Evolutionary conservation across 2,797 vertebrate genomes (phyloP), one percentile per base, ranked within the genome.

Genomic region (Distichodus sexfasciatus): DNA sequence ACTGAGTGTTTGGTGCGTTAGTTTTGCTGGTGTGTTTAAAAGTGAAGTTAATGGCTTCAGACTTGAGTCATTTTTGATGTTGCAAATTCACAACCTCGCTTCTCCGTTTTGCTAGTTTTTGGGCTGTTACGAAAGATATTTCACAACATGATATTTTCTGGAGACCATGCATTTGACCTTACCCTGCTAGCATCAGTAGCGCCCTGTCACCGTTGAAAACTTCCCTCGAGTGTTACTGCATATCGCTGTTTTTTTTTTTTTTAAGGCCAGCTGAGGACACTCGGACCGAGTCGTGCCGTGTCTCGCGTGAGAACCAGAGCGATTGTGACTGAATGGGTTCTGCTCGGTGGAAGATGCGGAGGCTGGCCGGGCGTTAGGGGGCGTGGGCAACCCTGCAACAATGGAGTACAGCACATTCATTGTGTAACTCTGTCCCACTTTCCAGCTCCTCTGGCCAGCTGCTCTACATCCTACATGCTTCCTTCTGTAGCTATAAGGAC

Each of bases 361-460:
- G 29, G 21, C 14, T 8, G 23, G 44, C n/a, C 24, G 46, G 59
- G 50, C 46, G 64, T 74, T 77, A 71, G 17, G 57, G 35, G 40
- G 69, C n/a, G 53, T 19, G 21, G 51, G 63, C 28, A 12, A 29
- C 29, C 26, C 35, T 48, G 70, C 40, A 53, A 71, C 51, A 71
- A 58, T 63, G 65, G 31, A 47, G n/a, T n/a, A n/a, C n/a, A 6
- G n/a, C 51, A 53, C n/a, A 46, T 64, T 36, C 55, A 8, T 69
- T 69, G 55, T 50, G 24, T 38, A 69, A 69, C 40, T 57, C 15
- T 15, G 8, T n/a, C 31, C 71, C 50, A 26, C 29, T 69, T 47
- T 63, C 58, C 12, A 31, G 38, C 29, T 23, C 24, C 40, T 35
- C 12, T 41, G 36, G 36, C 17, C 38, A 12, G 33, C 35, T 57